These are phyloP conservation scores for Synanthedon vespiformis DNA, from an alignment of 2,888 invertebrate genomes.

Conservation along the genomic window DNA sequence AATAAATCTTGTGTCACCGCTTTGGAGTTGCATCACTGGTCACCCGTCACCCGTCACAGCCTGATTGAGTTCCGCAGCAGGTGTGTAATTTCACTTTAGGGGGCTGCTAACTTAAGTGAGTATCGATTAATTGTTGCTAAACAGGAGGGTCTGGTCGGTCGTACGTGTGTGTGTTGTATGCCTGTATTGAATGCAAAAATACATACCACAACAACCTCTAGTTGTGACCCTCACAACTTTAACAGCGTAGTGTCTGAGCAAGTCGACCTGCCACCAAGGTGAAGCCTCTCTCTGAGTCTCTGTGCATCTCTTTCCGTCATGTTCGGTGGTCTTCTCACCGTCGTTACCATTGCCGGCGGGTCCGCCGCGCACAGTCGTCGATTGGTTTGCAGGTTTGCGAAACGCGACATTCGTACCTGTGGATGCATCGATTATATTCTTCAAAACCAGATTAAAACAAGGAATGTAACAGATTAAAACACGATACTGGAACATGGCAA, in stretches of 20 bases:
- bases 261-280: conserved; percentile 94
- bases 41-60: too few relatives aligned
- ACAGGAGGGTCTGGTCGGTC: background rate
- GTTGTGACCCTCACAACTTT: conserved; percentile 89
- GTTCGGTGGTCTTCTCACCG: conserved; percentile 85
- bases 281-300: conserved; percentile 91
- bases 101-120: too few relatives aligned
- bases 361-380: conserved; percentile 88
- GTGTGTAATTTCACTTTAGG: too few relatives aligned
- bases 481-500: too few relatives aligned
- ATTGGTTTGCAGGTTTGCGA: conserved; percentile 90
- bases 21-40: too few relatives aligned
- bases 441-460: too few relatives aligned
- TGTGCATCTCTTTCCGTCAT: conserved; percentile 89
- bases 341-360: conserved; percentile 88
- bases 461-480: too few relatives aligned
- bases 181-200: background rate
- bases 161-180: too few relatives aligned
- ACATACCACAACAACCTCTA: conserved; percentile 80
- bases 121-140: too few relatives aligned
- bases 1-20: too few relatives aligned
- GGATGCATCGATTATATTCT: too few relatives aligned
- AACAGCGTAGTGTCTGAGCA: conserved; percentile 85
- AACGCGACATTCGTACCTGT: conserved; percentile 86
- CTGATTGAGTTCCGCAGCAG: too few relatives aligned